A percentile compares a stretch with the other conserved stretches of the same genome.
Conservation (phyloP, 2,888 invertebrate species). For the Napeogenes inachia region DNA sequence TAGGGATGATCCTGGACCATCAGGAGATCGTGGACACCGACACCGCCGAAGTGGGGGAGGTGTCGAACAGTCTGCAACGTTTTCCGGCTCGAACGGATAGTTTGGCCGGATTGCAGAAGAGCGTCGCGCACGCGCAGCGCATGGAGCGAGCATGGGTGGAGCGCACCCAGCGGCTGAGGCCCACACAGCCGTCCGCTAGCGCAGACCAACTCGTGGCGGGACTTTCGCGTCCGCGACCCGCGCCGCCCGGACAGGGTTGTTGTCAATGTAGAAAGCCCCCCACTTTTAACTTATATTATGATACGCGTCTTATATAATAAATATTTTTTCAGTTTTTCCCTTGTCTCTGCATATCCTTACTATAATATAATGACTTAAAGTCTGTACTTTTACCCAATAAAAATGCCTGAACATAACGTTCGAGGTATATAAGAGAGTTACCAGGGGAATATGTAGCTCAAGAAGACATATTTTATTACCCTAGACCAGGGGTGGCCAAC, state of each 20-base stretch:
- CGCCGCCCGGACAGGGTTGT: slow-evolving; percentile 33
- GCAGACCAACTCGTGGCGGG: slow-evolving; percentile 47
- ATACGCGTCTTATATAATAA: slow-evolving; percentile 46
- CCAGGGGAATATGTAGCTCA: no score
- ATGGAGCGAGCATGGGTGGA: slow-evolving; percentile 46
- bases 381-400: no score
- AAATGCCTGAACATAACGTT: no score
- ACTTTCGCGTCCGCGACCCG: slow-evolving; percentile 44
- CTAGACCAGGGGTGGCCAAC: no score
- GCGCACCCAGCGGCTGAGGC: slow-evolving; percentile 47
- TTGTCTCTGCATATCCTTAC: neutral
- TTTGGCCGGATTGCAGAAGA: slow-evolving; percentile 53
- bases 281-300: slow-evolving; percentile 47
- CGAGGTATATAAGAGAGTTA: no score
- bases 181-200: slow-evolving; percentile 41
- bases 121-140: slow-evolving; percentile 51
- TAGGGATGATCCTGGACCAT: slow-evolving; percentile 72
- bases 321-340: slow-evolving; percentile 19
- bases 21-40: slow-evolving; percentile 69
- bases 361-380: no score
- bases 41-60: slow-evolving; percentile 41
- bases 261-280: slow-evolving; percentile 46
- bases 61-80: slow-evolving; percentile 36
- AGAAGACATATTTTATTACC: no score
- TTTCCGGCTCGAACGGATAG: slow-evolving; percentile 54